Evolutionary conservation across 2,113 vertebrate species (phyloP).

Genomic region (Ranitomeya imitator): DNA sequence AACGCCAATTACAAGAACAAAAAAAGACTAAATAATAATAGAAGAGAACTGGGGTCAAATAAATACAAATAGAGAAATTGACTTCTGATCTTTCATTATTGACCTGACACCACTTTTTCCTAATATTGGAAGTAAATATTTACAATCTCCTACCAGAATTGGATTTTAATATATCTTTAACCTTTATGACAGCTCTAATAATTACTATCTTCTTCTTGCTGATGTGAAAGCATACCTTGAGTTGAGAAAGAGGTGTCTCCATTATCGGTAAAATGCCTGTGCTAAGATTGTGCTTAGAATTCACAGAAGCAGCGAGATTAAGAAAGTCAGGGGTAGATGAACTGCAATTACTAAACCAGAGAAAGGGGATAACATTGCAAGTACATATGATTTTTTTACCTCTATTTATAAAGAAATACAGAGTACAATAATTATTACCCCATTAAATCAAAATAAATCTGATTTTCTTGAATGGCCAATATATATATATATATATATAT

Average conservation of each 20-base stretch:
- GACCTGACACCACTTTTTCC: background rate
- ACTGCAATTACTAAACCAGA: background rate
- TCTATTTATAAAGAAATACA: background rate
- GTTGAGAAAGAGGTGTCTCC: conserved; percentile 5
- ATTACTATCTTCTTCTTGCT: background rate
- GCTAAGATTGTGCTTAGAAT: background rate
- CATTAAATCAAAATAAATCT: background rate
- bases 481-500: too few relatives aligned
- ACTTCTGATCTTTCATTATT: background rate
- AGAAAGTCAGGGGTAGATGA: background rate
- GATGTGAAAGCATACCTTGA: background rate
- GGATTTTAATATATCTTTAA: background rate
- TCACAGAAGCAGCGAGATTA: background rate
- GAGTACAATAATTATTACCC: background rate
- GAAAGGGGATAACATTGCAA: background rate
- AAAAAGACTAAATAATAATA: background rate
- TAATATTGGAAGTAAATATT: background rate
- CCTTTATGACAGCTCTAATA: background rate
- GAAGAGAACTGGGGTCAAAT: background rate
- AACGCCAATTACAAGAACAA: background rate
- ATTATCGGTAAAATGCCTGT: background rate
- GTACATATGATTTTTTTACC: background rate
- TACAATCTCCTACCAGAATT: background rate
- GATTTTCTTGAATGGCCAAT: background rate
- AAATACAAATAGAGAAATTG: background rate